phyloP scores from a whole-genome alignment of 2,113 vertebrate species.

The Isichthys henryi region DNA sequence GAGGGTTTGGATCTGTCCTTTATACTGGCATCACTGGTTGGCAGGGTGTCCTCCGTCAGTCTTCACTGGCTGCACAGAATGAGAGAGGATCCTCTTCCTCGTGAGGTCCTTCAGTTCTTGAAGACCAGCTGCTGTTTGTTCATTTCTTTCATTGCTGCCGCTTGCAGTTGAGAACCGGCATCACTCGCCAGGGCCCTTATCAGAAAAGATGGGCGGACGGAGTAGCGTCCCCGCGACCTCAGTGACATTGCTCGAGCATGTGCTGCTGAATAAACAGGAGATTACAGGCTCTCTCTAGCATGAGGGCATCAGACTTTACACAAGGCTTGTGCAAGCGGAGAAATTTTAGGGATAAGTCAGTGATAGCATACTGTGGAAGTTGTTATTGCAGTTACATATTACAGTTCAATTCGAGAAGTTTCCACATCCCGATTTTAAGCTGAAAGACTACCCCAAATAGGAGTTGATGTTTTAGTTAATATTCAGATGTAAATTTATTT shows the following conservation, averaged over 20 bases:
- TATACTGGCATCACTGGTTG: background rate
- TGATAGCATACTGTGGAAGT: background rate
- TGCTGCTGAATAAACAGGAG: constrained; percentile 34
- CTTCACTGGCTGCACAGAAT: background rate
- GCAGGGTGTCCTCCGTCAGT: background rate
- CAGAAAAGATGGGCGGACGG: constrained; percentile 25
- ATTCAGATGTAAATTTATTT: background rate
- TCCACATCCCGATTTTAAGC: background rate
- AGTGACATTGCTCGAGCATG: constrained; percentile 27
- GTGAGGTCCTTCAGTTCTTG: background rate
- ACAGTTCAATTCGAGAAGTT: background rate
- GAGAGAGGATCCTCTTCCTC: background rate
- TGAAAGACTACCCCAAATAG: background rate
- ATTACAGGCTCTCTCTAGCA: constrained; percentile 14
- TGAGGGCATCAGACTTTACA: background rate
- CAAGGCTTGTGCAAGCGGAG: background rate
- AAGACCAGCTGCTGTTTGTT: background rate
- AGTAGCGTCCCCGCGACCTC: constrained; percentile 29
- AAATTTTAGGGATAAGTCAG: background rate
- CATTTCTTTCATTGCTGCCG: background rate
- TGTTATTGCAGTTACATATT: background rate
- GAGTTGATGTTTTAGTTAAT: background rate
- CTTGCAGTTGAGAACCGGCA: constrained; percentile 23
- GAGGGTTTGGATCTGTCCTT: background rate
- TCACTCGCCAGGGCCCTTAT: constrained; percentile 28